Base-by-base conservation (phyloP, 2,113 vertebrate genomes). In the Nannobrachium achirus region DNA sequence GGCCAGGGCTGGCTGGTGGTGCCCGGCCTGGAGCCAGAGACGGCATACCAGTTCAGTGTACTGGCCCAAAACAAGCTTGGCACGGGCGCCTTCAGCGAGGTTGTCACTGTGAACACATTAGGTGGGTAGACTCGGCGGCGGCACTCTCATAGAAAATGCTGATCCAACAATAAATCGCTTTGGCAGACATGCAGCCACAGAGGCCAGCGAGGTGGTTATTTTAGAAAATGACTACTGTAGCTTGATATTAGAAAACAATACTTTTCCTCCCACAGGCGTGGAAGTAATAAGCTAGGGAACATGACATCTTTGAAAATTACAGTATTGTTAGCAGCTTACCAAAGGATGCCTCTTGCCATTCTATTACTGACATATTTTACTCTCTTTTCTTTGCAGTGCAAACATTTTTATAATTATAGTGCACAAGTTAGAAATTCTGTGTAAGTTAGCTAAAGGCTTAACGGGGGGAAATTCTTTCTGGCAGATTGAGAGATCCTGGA, bases 61-160 rank as follows among this genome's bases (percentile, higher is more conserved):
- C 94, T 99, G 92, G 95, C 98, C 84, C 95, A 97, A 82, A 99
- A 99, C 92, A 98, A 96, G 88, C 94, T 98, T 87, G 98, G 97
- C 51, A 98, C 95, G 60, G 97, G 97, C 83, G 95, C 96, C 88
- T 99, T 99, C 95, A 98, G 97, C 88, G 95, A 98, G 91, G 96
- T 99, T 93, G 95, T 98, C 96, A 98, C 96, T 95, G 95, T 98
- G 94, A 98, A 95, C 93, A 99, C 97, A 92, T 93, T 97, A 97
- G 96, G 97, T 98, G 64, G 89, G 95, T 69, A 10, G 3, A 18
- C 56, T 19, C 14, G 14, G 10, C 1, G 13, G 60, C 46, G 63
- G 10, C 1, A 13, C 68, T 53, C 9, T 1, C 40, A 51, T 42
- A 8, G 15, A 7, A 69, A 2, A 14, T 10, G 56, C 13, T 9